Evolutionary conservation across 1,140 invertebrate species (phyloP).

Genomic region (Aradophagus sp.): DNA sequence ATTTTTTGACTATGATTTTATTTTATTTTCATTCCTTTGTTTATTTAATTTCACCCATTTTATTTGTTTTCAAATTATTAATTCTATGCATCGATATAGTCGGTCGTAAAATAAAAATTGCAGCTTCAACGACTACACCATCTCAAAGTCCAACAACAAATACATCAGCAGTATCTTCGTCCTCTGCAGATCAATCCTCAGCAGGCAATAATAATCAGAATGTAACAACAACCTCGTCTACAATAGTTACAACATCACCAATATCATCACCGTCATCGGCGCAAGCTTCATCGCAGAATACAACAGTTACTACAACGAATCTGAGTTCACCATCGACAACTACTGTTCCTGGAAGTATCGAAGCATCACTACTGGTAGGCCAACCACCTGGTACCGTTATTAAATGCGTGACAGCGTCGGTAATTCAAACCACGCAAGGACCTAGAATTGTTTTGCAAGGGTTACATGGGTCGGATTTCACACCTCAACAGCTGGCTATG

Average conservation of each 20-base stretch:
- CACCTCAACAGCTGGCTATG: slow-evolving; percentile 84
- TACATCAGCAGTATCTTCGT: slow-evolving; percentile 50
- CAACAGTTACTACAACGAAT: slow-evolving; percentile 29
- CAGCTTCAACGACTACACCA: slow-evolving; percentile 39
- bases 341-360: slow-evolving; percentile 75
- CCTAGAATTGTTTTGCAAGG: slow-evolving; percentile 89
- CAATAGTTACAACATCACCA: slow-evolving; percentile 55
- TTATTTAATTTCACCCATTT: slow-evolving; percentile 1
- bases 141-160: slow-evolving; percentile 22
- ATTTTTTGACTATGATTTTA: too few species aligned
- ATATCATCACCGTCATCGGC: slow-evolving; percentile 21
- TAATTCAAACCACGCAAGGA: slow-evolving; percentile 87
- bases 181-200: slow-evolving; percentile 19
- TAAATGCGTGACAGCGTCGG: slow-evolving; percentile 88
- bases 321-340: slow-evolving; percentile 23
- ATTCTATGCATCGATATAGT: slow-evolving; percentile 36
- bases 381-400: slow-evolving; percentile 89
- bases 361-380: slow-evolving; percentile 82
- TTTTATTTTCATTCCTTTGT: background rate
- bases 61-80: slow-evolving; percentile 23
- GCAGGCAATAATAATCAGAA: slow-evolving; percentile 2
- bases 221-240: slow-evolving; percentile 44
- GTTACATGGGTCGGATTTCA: slow-evolving; percentile 86
- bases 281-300: slow-evolving; percentile 6
- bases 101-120: slow-evolving; percentile 51